Evolutionary conservation across 1,140 invertebrate genomes (phyloP).

Genomic region (Nasonia longicornis): DNA sequence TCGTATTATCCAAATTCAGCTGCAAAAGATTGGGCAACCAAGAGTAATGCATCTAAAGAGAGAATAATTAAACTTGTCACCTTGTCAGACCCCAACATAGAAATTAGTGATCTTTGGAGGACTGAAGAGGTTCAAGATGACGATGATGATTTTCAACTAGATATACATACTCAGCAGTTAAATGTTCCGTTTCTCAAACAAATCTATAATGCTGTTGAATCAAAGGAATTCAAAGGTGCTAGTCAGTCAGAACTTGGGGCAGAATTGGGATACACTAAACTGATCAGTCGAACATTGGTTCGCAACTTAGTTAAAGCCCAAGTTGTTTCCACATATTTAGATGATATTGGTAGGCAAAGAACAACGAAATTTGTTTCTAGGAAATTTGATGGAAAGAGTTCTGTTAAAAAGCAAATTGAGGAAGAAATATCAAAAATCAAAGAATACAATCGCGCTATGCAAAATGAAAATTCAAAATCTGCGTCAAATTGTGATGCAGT

Average conservation of each 20-base stretch:
- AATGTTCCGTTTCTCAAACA: slow-evolving; percentile 67
- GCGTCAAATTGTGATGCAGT: background rate
- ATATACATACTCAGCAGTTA: slow-evolving; percentile 61
- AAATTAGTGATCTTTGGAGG: slow-evolving; percentile 66
- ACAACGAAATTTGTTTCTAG: slow-evolving; percentile 65
- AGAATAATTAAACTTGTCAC: slow-evolving; percentile 70
- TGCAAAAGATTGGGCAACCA: slow-evolving; percentile 70
- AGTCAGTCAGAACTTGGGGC: slow-evolving; percentile 66
- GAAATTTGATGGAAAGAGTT: slow-evolving; percentile 58
- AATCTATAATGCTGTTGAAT: slow-evolving; percentile 67
- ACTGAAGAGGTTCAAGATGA: slow-evolving; percentile 68
- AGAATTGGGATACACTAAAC: slow-evolving; percentile 68
- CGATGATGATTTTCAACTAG: slow-evolving; percentile 67
- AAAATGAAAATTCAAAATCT: slow-evolving; percentile 36
- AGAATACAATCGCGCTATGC: slow-evolving; percentile 50
- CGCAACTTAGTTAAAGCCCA: slow-evolving; percentile 67
- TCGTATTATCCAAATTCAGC: slow-evolving; percentile 73
- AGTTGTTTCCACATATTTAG: slow-evolving; percentile 68
- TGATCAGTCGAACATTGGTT: slow-evolving; percentile 69
- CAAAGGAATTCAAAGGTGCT: slow-evolving; percentile 65
- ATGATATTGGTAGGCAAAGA: slow-evolving; percentile 72
- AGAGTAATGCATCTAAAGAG: slow-evolving; percentile 67
- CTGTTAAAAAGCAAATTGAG: slow-evolving; percentile 61
- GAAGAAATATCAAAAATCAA: slow-evolving; percentile 66
- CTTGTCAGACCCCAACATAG: slow-evolving; percentile 69